These are phyloP conservation scores for Nothobranchius kuhntae DNA, from an alignment of 2,113 vertebrate genomes.

Conservation along the genomic window DNA sequence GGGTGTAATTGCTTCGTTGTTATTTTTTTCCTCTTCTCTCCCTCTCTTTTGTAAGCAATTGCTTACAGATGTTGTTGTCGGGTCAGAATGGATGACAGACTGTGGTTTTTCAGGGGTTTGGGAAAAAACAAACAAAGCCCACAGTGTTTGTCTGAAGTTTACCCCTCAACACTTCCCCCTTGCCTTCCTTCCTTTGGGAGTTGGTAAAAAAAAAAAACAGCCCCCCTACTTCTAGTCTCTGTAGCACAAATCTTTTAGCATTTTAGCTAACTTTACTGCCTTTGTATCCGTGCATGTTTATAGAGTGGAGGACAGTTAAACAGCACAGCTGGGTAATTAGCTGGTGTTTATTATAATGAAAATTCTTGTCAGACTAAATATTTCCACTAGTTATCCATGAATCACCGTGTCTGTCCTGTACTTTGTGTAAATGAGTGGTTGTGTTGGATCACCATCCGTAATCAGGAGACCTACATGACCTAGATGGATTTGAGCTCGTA, in stretches of 20 bases:
- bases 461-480: constrained; percentile 73
- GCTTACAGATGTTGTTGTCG: constrained; percentile 79
- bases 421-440: constrained; percentile 64
- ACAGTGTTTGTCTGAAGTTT: constrained; percentile 74
- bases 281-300: constrained; percentile 60
- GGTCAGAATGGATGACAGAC: constrained; percentile 69
- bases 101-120: constrained; percentile 63
- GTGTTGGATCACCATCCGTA: constrained; percentile 58
- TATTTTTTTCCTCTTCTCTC: constrained; percentile 19
- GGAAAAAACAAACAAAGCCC: constrained; percentile 76
- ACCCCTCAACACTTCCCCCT: constrained; percentile 67
- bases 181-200: constrained; percentile 62
- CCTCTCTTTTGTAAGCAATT: constrained; percentile 59
- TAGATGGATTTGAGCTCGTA: constrained; percentile 63
- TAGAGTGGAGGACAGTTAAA: constrained; percentile 61
- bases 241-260: constrained; percentile 49
- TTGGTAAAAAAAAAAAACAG: constrained; percentile 51
- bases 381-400: constrained; percentile 63
- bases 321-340: constrained; percentile 63
- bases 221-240: constrained; percentile 38
- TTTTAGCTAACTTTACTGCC: constrained; percentile 46
- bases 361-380: constrained; percentile 71
- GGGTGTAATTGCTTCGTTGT: constrained; percentile 72
- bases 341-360: constrained; percentile 57
- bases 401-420: constrained; percentile 57